Conservation (phyloP, 2,113 vertebrate species). For the Pycnonotus jocosus region DNA sequence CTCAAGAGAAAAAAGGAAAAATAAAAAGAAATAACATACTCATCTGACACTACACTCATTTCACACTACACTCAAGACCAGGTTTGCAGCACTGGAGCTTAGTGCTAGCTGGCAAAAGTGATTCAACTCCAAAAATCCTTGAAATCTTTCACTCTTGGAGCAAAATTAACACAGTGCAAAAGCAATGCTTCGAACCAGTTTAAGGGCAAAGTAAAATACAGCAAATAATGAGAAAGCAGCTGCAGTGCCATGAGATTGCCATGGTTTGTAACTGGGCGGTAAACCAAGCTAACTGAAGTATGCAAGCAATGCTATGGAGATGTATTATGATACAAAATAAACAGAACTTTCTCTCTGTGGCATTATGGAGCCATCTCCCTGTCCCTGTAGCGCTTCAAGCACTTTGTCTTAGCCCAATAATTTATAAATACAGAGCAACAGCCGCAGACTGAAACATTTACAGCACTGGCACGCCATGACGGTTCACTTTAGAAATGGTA, state of each 20-base stretch:
- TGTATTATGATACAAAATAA: neutral
- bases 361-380: neutral
- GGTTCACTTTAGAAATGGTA: rapidly evolving
- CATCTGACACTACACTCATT: neutral
- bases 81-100: neutral
- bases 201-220: neutral
- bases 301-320: neutral
- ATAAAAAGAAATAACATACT: rapidly evolving
- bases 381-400: neutral
- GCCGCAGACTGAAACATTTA: neutral
- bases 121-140: neutral
- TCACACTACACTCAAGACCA: neutral
- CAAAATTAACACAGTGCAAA: neutral
- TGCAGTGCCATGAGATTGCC: neutral
- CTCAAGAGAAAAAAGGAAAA: neutral
- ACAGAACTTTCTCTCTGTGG: neutral
- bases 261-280: neutral
- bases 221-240: neutral
- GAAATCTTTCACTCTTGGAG: neutral
- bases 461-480: rapidly evolving
- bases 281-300: neutral
- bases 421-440: neutral
- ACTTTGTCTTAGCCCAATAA: neutral
- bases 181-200: rapidly evolving
- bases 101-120: neutral